These are phyloP conservation scores for Pantala flavescens DNA, from an alignment of 1,140 invertebrate species.

Conservation along the genomic window DNA sequence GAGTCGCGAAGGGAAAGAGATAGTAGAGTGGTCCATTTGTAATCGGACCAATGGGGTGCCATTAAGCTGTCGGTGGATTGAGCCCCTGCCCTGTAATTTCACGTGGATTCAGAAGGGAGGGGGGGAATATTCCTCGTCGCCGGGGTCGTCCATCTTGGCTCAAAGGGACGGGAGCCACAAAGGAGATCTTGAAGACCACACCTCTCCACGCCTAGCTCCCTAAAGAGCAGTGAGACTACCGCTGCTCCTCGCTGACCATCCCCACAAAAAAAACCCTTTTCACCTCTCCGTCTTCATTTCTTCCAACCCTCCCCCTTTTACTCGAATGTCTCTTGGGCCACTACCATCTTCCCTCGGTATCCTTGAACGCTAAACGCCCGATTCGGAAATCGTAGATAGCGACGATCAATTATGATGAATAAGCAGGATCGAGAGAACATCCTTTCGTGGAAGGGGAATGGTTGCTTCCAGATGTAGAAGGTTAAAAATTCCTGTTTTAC, in stretches of 20 bases:
- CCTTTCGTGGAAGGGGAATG: no score
- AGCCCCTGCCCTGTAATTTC: background rate
- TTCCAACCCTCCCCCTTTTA: background rate
- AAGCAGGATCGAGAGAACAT: no score
- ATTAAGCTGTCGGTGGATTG: constrained; percentile 4
- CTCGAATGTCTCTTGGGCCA: background rate
- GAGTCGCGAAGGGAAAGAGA: background rate
- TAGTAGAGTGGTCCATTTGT: background rate
- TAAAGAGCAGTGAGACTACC: background rate
- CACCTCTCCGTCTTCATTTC: background rate
- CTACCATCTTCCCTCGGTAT: background rate
- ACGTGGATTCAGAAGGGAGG: constrained; percentile 2
- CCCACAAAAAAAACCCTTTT: background rate
- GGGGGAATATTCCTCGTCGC: background rate
- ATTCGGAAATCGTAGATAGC: background rate
- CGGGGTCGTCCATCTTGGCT: constrained; percentile 6
- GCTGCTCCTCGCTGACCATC: background rate
- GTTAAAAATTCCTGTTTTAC: no score
- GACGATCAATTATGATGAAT: no score
- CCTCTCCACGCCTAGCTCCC: background rate
- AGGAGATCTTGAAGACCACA: background rate
- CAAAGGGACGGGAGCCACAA: background rate
- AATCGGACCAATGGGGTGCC: background rate
- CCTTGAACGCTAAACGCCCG: background rate
- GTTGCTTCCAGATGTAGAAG: no score